phyloP scores from a whole-genome alignment of 1,140 invertebrate genomes.

The Phymastichus coffea region DNA sequence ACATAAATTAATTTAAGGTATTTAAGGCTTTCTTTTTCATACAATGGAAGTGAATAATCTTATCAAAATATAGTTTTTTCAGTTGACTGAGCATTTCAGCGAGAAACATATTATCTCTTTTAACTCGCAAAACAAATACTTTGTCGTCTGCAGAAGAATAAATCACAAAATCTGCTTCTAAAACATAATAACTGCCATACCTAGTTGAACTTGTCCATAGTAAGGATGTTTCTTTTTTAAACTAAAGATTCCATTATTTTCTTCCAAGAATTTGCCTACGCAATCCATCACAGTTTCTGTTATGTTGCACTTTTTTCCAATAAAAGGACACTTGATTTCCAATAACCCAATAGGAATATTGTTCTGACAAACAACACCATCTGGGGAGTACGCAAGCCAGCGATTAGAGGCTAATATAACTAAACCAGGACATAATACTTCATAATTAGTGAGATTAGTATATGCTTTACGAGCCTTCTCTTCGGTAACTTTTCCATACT shows the following conservation, averaged over 20 bases:
- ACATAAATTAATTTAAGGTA: neutral
- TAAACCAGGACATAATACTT: constrained; percentile 1
- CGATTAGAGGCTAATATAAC: constrained; percentile 8
- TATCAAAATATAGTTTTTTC: neutral
- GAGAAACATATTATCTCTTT: constrained; percentile 13
- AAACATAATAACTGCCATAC: constrained; percentile 24
- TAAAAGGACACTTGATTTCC: constrained; percentile 14
- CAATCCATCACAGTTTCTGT: neutral
- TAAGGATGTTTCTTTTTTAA: constrained; percentile 27
- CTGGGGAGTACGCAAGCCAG: constrained; percentile 15
- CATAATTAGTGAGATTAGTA: neutral
- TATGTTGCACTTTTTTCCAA: neutral
- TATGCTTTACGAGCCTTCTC: neutral
- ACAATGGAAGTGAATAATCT: neutral
- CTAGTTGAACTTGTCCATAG: constrained; percentile 25
- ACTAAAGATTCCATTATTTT: neutral
- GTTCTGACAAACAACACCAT: constrained; percentile 14
- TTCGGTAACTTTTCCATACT: constrained; percentile 2
- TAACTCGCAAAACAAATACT: constrained; percentile 7
- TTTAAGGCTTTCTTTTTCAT: neutral
- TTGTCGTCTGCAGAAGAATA: constrained; percentile 25
- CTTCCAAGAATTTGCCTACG: neutral
- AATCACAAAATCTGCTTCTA: constrained; percentile 21
- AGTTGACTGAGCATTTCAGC: neutral
- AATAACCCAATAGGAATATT: neutral